Evolutionary conservation across 2,888 invertebrate species (phyloP).

Genomic region (Hyposoter dolosus): DNA sequence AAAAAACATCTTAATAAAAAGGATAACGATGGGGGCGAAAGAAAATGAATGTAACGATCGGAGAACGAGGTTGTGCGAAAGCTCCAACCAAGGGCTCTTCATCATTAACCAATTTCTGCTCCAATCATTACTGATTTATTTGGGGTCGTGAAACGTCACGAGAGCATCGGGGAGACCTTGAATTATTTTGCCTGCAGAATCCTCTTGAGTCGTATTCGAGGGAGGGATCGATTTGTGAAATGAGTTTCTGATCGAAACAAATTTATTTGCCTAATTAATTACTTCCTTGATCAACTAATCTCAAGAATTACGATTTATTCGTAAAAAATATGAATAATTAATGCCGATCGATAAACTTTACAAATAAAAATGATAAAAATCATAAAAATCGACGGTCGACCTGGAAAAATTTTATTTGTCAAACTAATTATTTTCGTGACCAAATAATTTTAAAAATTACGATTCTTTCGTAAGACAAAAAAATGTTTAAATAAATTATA

Average conservation of each 20-base stretch:
- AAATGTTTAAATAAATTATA: neutral
- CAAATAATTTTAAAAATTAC: neutral
- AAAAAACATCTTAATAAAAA: constrained; percentile 2
- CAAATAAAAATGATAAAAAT: no score
- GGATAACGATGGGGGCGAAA: neutral
- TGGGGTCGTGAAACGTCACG: neutral
- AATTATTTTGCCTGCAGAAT: neutral
- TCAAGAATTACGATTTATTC: neutral
- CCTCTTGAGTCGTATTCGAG: neutral
- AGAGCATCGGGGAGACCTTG: neutral
- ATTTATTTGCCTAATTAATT: neutral
- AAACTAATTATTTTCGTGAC: neutral
- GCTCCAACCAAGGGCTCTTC: neutral
- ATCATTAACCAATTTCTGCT: constrained; percentile 6
- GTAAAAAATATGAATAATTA: neutral
- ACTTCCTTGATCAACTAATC: neutral
- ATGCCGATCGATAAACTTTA: no score
- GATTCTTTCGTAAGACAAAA: neutral
- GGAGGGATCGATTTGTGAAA: neutral
- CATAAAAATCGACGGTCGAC: neutral
- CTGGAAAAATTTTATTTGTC: neutral
- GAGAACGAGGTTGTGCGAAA: neutral
- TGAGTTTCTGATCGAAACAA: neutral
- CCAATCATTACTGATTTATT: neutral
- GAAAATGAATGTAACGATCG: constrained; percentile 1